These are phyloP conservation scores for Manis javanica DNA, from an alignment of 2,797 vertebrate genomes.

Conservation along the genomic window DNA sequence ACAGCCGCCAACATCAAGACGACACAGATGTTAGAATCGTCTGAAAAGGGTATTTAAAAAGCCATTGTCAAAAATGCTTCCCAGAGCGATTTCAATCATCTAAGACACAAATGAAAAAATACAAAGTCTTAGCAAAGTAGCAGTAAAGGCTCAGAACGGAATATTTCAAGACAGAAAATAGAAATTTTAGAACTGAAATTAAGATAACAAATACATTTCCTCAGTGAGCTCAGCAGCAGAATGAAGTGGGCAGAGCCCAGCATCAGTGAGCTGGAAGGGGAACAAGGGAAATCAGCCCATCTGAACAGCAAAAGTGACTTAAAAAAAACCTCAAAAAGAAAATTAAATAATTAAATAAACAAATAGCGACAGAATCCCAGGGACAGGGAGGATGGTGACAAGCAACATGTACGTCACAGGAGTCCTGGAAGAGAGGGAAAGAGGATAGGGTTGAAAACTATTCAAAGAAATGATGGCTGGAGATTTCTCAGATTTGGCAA, in stretches of 20 bases:
- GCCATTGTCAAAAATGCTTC: neutral
- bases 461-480: neutral
- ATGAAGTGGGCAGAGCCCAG: neutral
- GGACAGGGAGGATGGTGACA: rapidly evolving
- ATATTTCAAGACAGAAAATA: neutral
- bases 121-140: neutral
- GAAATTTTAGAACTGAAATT: neutral
- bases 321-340: neutral
- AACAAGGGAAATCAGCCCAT: neutral
- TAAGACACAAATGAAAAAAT: neutral
- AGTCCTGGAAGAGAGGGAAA: neutral
- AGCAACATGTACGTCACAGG: rapidly evolving
- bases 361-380: neutral
- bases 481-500: neutral
- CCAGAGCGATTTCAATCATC: neutral
- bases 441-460: too few species aligned
- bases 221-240: neutral
- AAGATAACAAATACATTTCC: neutral
- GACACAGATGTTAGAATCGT: neutral
- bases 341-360: too few species aligned
- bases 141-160: neutral
- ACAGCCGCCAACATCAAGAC: neutral
- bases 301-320: neutral
- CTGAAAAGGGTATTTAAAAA: neutral
- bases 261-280: too few species aligned